Conservation (phyloP, 2,888 invertebrate genomes). For the Aleiodes alternator region DNA sequence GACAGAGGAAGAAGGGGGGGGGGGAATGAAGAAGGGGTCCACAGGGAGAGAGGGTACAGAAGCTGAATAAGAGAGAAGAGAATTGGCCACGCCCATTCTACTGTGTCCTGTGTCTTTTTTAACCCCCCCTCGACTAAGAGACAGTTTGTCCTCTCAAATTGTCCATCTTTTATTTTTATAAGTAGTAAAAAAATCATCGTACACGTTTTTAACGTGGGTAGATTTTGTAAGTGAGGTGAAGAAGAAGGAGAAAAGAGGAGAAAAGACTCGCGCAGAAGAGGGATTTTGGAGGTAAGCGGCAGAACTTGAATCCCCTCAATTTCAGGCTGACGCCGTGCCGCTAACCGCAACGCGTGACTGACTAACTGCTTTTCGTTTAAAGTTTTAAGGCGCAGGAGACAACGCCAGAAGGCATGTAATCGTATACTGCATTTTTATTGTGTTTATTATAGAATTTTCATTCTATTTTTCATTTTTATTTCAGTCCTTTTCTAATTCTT, state of each 20-base stretch:
- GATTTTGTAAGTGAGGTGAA: not conserved
- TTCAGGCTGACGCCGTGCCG: constrained; percentile 62
- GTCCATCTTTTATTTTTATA: constrained; percentile 28
- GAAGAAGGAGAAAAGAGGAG: not conserved
- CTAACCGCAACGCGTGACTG: constrained; percentile 74
- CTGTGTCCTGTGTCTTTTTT: constrained; percentile 28
- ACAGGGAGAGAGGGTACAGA: not conserved
- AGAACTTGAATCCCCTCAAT: constrained; percentile 63
- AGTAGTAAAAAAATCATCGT: constrained; percentile 20
- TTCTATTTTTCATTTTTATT: constrained; percentile 3
- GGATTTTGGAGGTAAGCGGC: constrained; percentile 48
- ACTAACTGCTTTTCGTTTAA: constrained; percentile 72
- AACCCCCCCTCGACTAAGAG: constrained; percentile 35
- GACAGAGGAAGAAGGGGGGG: constrained; percentile 17
- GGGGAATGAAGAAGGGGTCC: constrained; percentile 41
- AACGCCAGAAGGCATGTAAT: constrained; percentile 46
- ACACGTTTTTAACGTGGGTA: constrained; percentile 4
- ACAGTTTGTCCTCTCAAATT: constrained; percentile 59
- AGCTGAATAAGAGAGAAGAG: not conserved
- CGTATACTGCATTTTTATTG: constrained; percentile 4
- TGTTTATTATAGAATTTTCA: not conserved
- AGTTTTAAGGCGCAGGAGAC: constrained; percentile 58
- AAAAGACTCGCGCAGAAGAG: constrained; percentile 1
- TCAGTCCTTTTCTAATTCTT: not conserved
- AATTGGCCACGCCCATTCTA: constrained; percentile 44